Conservation (phyloP, 2,113 vertebrate species). For the Eurypyga helias region DNA sequence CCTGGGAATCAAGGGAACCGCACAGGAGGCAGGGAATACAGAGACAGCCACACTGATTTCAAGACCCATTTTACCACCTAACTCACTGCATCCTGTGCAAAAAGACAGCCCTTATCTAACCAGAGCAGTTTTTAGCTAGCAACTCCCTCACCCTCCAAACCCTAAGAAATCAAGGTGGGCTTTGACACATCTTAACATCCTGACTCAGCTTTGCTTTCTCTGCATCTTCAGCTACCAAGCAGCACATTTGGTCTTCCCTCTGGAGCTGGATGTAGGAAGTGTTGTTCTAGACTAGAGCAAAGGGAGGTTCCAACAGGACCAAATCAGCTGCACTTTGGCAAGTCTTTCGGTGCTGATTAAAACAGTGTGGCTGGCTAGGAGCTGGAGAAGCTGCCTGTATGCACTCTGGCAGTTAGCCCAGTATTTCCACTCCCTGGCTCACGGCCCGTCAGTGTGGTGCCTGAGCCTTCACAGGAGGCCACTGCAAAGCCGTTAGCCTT, state of each 20-base stretch:
- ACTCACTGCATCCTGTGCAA: neutral
- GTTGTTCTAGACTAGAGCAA: neutral
- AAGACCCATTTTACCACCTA: neutral
- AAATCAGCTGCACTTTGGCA: neutral
- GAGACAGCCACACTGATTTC: neutral
- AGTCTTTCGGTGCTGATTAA: neutral
- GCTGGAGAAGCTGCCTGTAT: neutral
- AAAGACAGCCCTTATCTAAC: neutral
- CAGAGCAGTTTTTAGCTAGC: neutral
- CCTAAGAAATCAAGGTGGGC: neutral
- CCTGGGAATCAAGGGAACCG: neutral
- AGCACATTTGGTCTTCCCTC: neutral
- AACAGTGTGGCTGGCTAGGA: neutral
- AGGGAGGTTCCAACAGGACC: neutral
- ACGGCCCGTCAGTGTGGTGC: accelerated
- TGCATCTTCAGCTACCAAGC: neutral
- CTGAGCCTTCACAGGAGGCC: neutral
- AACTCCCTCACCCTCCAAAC: neutral
- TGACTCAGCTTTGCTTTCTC: neutral
- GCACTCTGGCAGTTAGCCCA: neutral
- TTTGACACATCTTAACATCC: neutral
- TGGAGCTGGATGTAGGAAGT: neutral
- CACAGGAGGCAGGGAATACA: neutral
- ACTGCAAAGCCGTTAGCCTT: neutral
- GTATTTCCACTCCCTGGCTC: neutral